Conservation (phyloP, 2,888 invertebrate species). For the Desoria tigrina region DNA sequence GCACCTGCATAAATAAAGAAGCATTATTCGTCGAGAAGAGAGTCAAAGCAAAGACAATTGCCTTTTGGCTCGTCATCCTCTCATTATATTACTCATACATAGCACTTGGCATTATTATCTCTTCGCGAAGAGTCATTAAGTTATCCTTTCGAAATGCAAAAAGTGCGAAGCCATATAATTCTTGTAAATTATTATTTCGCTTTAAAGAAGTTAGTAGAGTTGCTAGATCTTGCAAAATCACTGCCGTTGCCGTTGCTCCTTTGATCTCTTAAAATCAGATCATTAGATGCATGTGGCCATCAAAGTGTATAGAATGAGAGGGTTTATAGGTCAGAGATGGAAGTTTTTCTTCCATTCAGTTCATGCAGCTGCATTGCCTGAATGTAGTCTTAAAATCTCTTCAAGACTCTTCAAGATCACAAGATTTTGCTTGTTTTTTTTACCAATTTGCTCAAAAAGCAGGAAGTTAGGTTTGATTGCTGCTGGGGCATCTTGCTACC, state of each 20-base stretch:
- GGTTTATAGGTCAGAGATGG: no score
- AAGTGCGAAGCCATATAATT: neutral
- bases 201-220: neutral
- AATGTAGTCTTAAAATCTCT: no score
- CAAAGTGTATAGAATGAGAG: no score
- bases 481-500: slow-evolving; percentile 5
- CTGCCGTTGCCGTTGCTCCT: no score
- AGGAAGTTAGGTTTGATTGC: slow-evolving; percentile 17
- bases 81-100: neutral
- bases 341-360: no score
- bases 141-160: neutral
- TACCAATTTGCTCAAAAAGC: neutral
- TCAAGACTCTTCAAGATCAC: no score
- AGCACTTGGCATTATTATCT: slow-evolving; percentile 10
- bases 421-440: no score
- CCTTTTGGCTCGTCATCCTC: slow-evolving; percentile 23
- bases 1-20: slow-evolving; percentile 22
- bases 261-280: no score
- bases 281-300: no score
- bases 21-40: no score
- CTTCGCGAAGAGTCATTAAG: slow-evolving; percentile 5
- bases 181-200: neutral
- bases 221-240: no score
- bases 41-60: neutral
- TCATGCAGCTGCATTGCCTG: no score